phyloP scores from a whole-genome alignment of 2,797 vertebrate genomes.

The Notolepis coatsorum region DNA sequence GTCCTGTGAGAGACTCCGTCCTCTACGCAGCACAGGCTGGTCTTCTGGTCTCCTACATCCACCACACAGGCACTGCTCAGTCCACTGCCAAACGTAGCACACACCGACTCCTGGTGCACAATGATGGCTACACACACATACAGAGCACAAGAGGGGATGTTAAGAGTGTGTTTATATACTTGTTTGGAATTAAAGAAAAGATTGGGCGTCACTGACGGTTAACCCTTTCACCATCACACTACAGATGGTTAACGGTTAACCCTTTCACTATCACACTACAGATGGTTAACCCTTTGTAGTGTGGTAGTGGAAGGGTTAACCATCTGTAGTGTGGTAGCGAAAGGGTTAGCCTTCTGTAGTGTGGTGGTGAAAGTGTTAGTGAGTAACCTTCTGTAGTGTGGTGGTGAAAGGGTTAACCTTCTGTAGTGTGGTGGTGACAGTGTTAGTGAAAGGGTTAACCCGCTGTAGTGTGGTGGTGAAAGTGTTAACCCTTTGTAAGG shows the following conservation, averaged over 20 bases:
- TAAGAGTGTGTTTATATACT: no score
- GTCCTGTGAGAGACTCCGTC: conserved; percentile 97
- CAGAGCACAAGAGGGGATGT: neutral
- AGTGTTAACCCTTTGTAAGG: neutral
- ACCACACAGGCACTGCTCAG: conserved; percentile 95
- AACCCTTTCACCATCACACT: no score
- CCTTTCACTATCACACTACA: no score
- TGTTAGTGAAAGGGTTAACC: no score
- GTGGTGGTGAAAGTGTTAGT: neutral
- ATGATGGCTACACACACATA: conserved; percentile 84
- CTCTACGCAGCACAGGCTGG: conserved; percentile 96
- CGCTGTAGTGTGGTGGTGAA: neutral
- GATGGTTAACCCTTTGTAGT: neutral
- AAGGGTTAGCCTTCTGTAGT: neutral
- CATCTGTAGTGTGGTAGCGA: neutral
- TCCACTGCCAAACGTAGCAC: conserved; percentile 94
- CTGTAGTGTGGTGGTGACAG: neutral
- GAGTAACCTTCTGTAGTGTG: no score
- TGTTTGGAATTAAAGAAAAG: no score
- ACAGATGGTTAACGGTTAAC: neutral
- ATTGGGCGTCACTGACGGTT: neutral
- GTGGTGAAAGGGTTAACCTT: no score
- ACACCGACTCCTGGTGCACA: conserved; percentile 97
- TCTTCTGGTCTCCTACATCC: conserved; percentile 98
- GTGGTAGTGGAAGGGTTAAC: neutral